Evolutionary conservation across 1,140 invertebrate species (phyloP).

Genomic region (Latrodectus geometricus): DNA sequence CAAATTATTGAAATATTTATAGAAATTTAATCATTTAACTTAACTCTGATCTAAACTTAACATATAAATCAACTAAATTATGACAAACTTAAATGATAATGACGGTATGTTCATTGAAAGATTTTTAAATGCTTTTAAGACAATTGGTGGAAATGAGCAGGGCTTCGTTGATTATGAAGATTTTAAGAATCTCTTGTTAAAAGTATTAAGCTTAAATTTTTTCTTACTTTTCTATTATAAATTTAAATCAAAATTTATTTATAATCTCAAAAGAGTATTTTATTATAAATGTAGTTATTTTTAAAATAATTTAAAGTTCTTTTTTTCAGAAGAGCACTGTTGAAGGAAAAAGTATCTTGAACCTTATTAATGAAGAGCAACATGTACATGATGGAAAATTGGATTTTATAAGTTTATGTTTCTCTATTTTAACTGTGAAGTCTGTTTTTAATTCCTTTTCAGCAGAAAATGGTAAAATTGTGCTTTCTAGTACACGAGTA

Average conservation of each 20-base stretch:
- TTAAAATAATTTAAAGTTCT: not conserved
- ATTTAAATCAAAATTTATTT: not conserved
- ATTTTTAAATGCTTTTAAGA: conserved; percentile 44
- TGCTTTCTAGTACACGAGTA: not conserved
- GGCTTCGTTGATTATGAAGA: conserved; percentile 31
- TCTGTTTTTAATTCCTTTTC: conserved; percentile 6
- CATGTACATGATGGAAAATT: conserved; percentile 25
- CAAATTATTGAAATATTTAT: no score
- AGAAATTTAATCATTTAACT: no score
- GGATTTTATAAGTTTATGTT: conserved; percentile 28
- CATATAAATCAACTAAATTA: not conserved
- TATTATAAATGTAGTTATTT: not conserved
- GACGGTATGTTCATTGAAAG: conserved; percentile 22
- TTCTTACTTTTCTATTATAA: not conserved
- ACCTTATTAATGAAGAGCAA: conserved; percentile 15
- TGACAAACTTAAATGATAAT: conserved; percentile 12
- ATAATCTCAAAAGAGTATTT: not conserved
- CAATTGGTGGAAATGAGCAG: conserved; percentile 15
- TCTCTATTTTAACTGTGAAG: conserved; percentile 13
- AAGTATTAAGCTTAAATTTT: not conserved
- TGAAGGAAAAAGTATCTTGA: conserved; percentile 13
- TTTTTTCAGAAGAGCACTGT: not conserved
- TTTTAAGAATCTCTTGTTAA: not conserved
- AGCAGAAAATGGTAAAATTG: conserved; percentile 23
- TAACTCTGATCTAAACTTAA: no score